Evolutionary conservation across 2,888 invertebrate genomes (phyloP).

Genomic region (Linnaemya tessellans): DNA sequence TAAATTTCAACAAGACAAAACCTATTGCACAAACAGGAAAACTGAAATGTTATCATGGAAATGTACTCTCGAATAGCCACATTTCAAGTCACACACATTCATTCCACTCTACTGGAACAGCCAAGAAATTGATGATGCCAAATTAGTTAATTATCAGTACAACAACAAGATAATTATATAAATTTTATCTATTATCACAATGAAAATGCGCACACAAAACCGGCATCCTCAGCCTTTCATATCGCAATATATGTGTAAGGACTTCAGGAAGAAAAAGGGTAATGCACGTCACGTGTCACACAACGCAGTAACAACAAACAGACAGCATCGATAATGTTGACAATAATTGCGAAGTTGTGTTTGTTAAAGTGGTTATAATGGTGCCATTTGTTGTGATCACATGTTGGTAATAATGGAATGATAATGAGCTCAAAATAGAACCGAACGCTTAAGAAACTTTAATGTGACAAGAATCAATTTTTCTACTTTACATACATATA

Average conservation of each 20-base stretch:
- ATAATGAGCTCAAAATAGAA: conserved; percentile 55
- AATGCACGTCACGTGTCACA: neutral
- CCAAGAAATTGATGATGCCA: conserved; percentile 59
- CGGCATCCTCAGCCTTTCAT: neutral
- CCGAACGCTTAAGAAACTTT: too few species aligned
- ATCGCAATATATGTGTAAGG: neutral
- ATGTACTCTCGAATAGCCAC: neutral
- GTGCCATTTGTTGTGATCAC: neutral
- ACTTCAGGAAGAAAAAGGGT: neutral
- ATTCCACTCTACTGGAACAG: conserved; percentile 2
- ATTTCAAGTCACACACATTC: conserved; percentile 3
- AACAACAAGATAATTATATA: conserved; percentile 52
- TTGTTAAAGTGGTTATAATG: neutral
- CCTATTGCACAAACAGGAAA: conserved; percentile 40
- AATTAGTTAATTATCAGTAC: conserved; percentile 65
- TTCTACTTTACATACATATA: too few species aligned
- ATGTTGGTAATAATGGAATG: conserved; percentile 16
- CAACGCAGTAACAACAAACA: neutral
- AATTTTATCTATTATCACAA: conserved; percentile 51
- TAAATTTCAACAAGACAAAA: conserved; percentile 13
- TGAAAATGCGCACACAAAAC: neutral
- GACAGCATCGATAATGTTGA: neutral
- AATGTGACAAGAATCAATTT: too few species aligned
- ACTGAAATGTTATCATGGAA: neutral
- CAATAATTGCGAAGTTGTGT: conserved; percentile 25